Base-by-base conservation (phyloP, 2,888 invertebrate species). In the Coremacera marginata region DNA sequence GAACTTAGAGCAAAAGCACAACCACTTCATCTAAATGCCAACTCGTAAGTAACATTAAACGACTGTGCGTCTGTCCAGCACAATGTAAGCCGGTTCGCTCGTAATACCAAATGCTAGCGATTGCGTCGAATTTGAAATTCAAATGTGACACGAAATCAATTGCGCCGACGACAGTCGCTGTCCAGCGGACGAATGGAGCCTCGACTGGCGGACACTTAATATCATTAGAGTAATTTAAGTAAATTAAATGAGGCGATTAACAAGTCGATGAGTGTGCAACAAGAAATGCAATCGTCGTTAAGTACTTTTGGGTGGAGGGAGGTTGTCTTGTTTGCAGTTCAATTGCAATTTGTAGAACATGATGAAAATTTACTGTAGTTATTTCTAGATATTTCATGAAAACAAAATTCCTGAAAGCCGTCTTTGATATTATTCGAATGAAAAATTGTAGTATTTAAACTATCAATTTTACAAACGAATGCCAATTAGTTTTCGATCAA, bases 21-120 rank as follows among this genome's bases (percentile, higher is more conserved):
- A 71, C 62, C 86, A 87, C 88, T 87, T 87, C 88, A 87, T 87
- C 86, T 87, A 86, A 87, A 87, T 87, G 87, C 86, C 87, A 87
- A 84, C 84, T 84, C 86, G 87, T 85, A 86, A 85, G 85, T 86
- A 52, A 44, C 65, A 34, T 52, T 67, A 74, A 67, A 55, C 34
- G 65, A 44, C 63, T n/a, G 73, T 65, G n/a, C 72, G 57, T 25
- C 31, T 11, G 8, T 11, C 52, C 34, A 52, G 3, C 51, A 27
- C 27, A 51, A n/a, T 22, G 37, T 27, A 19, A 63, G 19, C 37
- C 34, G 71, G n/a, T 71, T 73, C 27, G 70, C n/a, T 44, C 65
- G 72, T 63, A 34, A 34, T 55, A 52, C 25, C 67, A 74, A 74
- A 74, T 55, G 74, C 74, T 55, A 65, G 65, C 65, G 65, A 65